Evolutionary conservation across 2,113 vertebrate species (phyloP), one percentile per base, ranked within the genome.

Genomic region (Falco punctatus): DNA sequence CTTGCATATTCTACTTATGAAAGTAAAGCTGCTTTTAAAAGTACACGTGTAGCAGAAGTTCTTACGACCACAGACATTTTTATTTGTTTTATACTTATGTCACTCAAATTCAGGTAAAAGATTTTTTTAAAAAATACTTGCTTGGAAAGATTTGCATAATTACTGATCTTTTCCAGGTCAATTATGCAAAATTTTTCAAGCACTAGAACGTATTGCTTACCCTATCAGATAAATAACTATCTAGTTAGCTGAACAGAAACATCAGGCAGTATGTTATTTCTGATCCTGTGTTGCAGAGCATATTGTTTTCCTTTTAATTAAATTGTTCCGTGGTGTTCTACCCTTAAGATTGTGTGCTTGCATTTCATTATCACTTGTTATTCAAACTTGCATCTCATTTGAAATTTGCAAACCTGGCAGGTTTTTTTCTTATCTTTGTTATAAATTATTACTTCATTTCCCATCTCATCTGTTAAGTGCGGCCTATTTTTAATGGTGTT

Each of bases 51-150:
- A 96, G 84, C 57, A 96, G 85, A 95, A 91, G 81, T 87, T 95
- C 89, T 88, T 75, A 75, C 91, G 94, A 77, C 49, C 89, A 97
- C 74, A 92, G 91, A 97, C 52, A 79, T 95, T 97, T 97, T 81
- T 90, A 30, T 95, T 95, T 96, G 40, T 80, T 90, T 94, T 74
- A 77, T 86, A 49, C 30, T 88, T 4, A 2, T 33, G 40, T 95
- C 75, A 75, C 92, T 93, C 94, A 92, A 96, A 96, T 89, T 84
- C 90, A 97, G 75, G 91, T 94, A 87, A 97, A 97, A 96, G 83
- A 54, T 69, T 87, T 97, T 97, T 96, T 71, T 71, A 1, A 38
- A 84, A 95, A 95, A 95, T 86, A 61, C 82, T 94, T 88, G 33
- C 93, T 97, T 94, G 94, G 91, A 96, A 95, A 87, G 86, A 90